Base-by-base conservation (phyloP, 2,888 invertebrate species). In the Chrysodeixis includens region DNA sequence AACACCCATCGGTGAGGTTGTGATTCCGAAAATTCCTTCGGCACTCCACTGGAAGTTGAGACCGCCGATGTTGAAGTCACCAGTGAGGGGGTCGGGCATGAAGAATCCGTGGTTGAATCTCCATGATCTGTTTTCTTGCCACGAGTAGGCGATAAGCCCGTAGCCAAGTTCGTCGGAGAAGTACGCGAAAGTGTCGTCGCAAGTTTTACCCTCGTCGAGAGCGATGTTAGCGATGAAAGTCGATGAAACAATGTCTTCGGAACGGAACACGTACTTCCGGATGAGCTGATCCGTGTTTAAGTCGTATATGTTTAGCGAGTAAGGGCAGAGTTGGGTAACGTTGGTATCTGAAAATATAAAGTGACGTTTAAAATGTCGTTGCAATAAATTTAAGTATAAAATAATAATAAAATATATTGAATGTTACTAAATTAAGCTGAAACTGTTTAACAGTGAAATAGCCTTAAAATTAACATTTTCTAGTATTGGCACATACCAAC, bases 141-240 rank as follows among this genome's bases (percentile, higher is more conserved):
- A 97, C 0, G 97, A 97, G 87, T 98, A 98, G 1, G 96, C 96
- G 62, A 98, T 96, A 22, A 98, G 92, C 0, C 98, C 98, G 81
- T 98, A 98, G 58, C 98, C 98, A 22, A 98, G 93, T 86, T 98
- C 98, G 86, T 98, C 98, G 0, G 97, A 97, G 91, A 97, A 96
- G 88, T 98, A 98, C 0, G 97, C 97, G 84, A 95, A 97, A 0
- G 97, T 96, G 84, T 98, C 97, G 3, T 97, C 97, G 84, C 98
- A 98, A 52, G 94, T 96, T 79, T 95, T 95, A 32, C 97, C 97
- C 74, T 97, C 95, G 83, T 98, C 98, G 1, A 98, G 96, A n/a
- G 97, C 97, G 65, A 97, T 97, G 84, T 97, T 98, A n/a, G 98
- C 98, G 71, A 98, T 97, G 88, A 98, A 98, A 0, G 98, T 98